Conservation (phyloP, 1,140 invertebrate species). For the Cylas formicarius region DNA sequence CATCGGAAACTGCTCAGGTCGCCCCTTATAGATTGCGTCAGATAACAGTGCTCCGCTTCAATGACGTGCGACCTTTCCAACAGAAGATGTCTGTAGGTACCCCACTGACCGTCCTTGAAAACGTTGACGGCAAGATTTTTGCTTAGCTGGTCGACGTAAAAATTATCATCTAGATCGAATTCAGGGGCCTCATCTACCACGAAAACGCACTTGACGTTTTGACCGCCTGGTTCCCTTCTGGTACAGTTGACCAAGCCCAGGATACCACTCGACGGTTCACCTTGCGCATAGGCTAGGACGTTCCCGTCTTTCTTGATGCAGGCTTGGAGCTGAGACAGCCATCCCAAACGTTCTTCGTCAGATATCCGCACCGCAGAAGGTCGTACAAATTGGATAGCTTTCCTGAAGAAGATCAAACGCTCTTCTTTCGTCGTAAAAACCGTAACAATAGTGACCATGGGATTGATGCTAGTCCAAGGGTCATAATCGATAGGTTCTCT, state of each 20-base stretch:
- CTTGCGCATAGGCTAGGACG: constrained; percentile 53
- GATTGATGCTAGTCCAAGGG: constrained; percentile 9
- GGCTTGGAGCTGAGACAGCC: constrained; percentile 50
- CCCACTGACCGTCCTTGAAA: constrained; percentile 54
- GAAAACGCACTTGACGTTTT: constrained; percentile 51
- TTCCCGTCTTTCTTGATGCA: constrained; percentile 48
- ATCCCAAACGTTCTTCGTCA: constrained; percentile 35
- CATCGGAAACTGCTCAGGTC: constrained; percentile 82
- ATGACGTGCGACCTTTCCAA: constrained; percentile 35
- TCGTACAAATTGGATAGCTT: constrained; percentile 1
- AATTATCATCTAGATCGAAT: constrained; percentile 43
- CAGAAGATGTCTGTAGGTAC: constrained; percentile 47
- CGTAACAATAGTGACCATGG: constrained; percentile 41
- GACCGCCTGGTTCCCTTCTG: constrained; percentile 52
- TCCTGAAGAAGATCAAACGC: constrained; percentile 39
- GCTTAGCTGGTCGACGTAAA: constrained; percentile 54
- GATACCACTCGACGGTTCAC: constrained; percentile 64
- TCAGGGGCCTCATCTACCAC: constrained; percentile 49
- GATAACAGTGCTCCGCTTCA: constrained; percentile 59
- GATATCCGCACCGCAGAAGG: constrained; percentile 2
- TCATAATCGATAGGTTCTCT: constrained; percentile 41
- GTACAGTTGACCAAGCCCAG: constrained; percentile 77
- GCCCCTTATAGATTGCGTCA: constrained; percentile 69
- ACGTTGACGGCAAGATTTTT: constrained; percentile 67
- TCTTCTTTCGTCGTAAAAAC: constrained; percentile 43